Base-by-base conservation (phyloP, 2,797 vertebrate genomes). In the Hipposideros larvatus region DNA sequence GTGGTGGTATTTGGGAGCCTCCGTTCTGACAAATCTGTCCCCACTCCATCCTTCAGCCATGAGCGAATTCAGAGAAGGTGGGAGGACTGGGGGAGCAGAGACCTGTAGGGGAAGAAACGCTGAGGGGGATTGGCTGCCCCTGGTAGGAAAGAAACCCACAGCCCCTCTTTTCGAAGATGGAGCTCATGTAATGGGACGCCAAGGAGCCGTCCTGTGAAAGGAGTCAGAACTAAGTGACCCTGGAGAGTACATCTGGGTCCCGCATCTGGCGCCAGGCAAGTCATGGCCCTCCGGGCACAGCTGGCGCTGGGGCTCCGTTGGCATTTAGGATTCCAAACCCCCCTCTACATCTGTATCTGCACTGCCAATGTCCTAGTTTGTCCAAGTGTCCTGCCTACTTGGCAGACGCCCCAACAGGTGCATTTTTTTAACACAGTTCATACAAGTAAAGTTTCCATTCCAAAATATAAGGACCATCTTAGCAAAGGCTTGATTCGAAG, bases 341-440 rank as follows among this genome's bases (percentile, higher is more conserved):
- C 18, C 9, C 16, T 43, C 77, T 65, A 5, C 0, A 5, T 84
- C 70, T 46, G 24, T 66, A 21, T 94, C 68, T 59, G 34, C 31
- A 94, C 57, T 4, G 6, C 46, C 48, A 19, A 19, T 26, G 19
- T 53, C 34, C 55, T 92, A 16, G 61, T 79, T 43, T 79, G 65
- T 55, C 74, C 8, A 83, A 59, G n/a, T 53, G 85, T 94, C 87
- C 13, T 63, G 31, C 96, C 57, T 89, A 63, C 48, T 88, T 97
- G 90, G 48, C 66, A 77, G 31, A 70, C 75, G 85, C 46, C 24
- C n/a, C 74, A 93, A 90, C 57, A 63, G 85, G 92, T 77, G 74
- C 57, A 73, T 82, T 86, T 87, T 37, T 55, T 59, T 59, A 95
- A 80, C 77, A 61, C 34, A 51, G 2, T 82, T 89, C 26, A 3